Evolutionary conservation across 2,113 vertebrate genomes (phyloP), one percentile per base, ranked within the genome.

Genomic region (Mobula birostris): DNA sequence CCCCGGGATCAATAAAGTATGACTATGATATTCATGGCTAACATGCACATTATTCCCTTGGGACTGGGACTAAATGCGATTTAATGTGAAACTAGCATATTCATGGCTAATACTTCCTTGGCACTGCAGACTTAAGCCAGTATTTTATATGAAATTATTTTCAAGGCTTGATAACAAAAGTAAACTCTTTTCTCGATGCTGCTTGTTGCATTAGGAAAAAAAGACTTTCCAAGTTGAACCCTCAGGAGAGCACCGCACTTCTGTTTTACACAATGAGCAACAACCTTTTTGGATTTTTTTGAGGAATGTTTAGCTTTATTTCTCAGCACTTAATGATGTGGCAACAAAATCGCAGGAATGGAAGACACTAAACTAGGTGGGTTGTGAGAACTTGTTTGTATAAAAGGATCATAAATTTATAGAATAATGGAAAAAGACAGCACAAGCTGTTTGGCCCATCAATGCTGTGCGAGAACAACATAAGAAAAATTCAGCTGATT

Each of bases 101-200:
- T 93, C 91, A 74, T 93, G 32, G 70, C 56, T 32, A 74, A 19
- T 68, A 76, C 48, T 40, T 76, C 29, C 70, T 56, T 93, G 70
- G 36, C 74, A 70, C 11, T 76, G 70, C 14, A 93, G 40, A 93
- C 24, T 74, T 48, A 36, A n/a, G 70, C 70, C 32, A 74, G 19
- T 76, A 56, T 72, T 93, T 93, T 66, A 90, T 40, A 76, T 76
- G 2, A 74, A 93, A 48, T 76, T 93, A 74, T 72, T 76, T 74
- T 74, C 91, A 93, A 36, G 48, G 70, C 72, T 74, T 76, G 74
- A 21, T 27, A 93, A 56, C 70, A 29, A 74, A 93, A 93, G 5
- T 93, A 76, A 74, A 40, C 27, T 74, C 32, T 74, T 93, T 70
- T 40, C 48, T 93, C 56, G 70, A 40, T 36, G 24, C 14, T 72